These are phyloP conservation scores for Rhyacichthys aspro DNA, from an alignment of 2,797 vertebrate species.

Conservation along the genomic window DNA sequence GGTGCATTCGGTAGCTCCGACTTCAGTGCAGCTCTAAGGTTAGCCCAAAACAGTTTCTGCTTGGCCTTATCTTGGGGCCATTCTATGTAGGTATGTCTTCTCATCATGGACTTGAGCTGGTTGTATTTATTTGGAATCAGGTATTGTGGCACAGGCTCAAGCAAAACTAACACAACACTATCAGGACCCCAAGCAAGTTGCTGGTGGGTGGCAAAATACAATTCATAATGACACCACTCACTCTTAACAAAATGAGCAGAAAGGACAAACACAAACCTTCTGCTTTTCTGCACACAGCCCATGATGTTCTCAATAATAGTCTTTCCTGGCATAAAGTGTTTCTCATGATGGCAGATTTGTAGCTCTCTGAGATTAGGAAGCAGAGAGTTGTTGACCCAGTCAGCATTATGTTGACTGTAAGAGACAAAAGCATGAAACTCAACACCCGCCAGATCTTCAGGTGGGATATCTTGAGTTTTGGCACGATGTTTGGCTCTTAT, in stretches of 20 bases:
- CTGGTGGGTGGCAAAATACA: constrained; percentile 92
- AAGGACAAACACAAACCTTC: constrained; percentile 88
- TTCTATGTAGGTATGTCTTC: constrained; percentile 85
- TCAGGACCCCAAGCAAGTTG: constrained; percentile 77
- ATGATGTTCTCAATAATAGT: constrained; percentile 91
- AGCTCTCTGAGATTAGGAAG: constrained; percentile 82
- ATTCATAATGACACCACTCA: constrained; percentile 94
- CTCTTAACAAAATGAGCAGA: constrained; percentile 91
- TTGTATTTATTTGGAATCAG: constrained; percentile 87
- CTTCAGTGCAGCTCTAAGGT: constrained; percentile 85
- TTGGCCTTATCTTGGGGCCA: constrained; percentile 88
- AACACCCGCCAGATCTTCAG: constrained; percentile 68
- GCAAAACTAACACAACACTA: constrained; percentile 86
- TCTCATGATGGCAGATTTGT: constrained; percentile 86
- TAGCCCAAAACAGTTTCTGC: constrained; percentile 86
- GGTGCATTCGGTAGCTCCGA: constrained; percentile 51
- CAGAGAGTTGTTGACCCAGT: constrained; percentile 84
- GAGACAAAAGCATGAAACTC: constrained; percentile 89
- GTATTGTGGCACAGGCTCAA: constrained; percentile 85
- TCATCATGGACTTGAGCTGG: constrained; percentile 88
- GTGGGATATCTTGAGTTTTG: constrained; percentile 35
- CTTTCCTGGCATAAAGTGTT: constrained; percentile 87
- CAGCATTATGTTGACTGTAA: constrained; percentile 84
- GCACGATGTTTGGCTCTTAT: constrained; percentile 82
- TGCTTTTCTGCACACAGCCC: constrained; percentile 86